Conservation (phyloP, 2,797 vertebrate species). For the Esox lucius region DNA sequence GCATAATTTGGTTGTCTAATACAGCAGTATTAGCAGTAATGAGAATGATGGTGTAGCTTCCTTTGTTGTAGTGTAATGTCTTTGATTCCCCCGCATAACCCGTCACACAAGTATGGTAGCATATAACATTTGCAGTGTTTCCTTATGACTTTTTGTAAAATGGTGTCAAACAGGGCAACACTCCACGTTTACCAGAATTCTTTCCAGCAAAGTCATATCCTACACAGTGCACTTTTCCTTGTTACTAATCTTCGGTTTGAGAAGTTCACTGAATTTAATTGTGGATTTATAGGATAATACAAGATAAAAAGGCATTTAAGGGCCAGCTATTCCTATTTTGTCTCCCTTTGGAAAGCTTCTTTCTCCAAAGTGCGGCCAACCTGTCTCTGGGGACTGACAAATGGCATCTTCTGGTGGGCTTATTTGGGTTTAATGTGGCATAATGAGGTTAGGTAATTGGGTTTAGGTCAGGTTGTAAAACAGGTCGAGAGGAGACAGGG, state of each 20-base stretch:
- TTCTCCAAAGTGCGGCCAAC: conserved; percentile 66
- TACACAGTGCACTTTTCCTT: conserved; percentile 59
- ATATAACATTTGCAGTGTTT: not conserved
- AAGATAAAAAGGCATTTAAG: conserved; percentile 72
- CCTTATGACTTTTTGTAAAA: not conserved
- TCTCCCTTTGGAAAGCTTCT: conserved; percentile 62
- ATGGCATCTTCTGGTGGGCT: conserved; percentile 72
- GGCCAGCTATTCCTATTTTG: conserved; percentile 65
- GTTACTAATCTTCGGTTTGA: conserved; percentile 66
- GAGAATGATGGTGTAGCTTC: not conserved
- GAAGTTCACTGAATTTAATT: conserved; percentile 81
- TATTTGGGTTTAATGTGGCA: conserved; percentile 82
- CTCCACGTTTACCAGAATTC: too few relatives aligned
- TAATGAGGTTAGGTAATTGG: conserved; percentile 82
- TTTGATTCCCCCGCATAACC: too few relatives aligned
- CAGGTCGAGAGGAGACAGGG: conserved; percentile 70
- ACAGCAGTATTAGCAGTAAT: not conserved
- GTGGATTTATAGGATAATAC: conserved; percentile 78
- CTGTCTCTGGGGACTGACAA: conserved; percentile 71
- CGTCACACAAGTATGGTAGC: not conserved
- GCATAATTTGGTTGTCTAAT: not conserved
- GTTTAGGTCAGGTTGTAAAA: conserved; percentile 81
- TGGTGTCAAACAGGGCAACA: not conserved
- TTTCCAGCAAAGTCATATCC: conserved; percentile 31
- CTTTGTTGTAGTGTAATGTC: not conserved